Evolutionary conservation across 2,797 vertebrate genomes (phyloP).

Genomic region (Danio albolineatus): DNA sequence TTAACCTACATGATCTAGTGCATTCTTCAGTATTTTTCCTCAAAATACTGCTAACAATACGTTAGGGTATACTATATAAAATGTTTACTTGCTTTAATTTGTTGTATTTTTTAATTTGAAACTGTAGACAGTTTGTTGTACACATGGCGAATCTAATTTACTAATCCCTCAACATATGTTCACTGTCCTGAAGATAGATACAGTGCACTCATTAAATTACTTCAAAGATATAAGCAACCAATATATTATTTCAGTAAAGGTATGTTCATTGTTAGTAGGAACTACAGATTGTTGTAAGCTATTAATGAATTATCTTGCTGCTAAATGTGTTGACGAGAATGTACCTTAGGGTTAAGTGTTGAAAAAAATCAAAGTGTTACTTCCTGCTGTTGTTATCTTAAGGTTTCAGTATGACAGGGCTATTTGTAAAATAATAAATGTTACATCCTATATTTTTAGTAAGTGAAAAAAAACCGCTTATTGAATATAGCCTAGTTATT

Average conservation of each 20-base stretch:
- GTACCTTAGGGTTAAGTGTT: not conserved
- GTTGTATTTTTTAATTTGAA: not conserved
- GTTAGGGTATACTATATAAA: not conserved
- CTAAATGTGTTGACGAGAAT: not conserved
- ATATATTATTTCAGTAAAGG: too few relatives aligned
- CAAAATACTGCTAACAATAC: not conserved
- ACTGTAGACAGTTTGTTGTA: not conserved
- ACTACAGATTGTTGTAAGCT: too few relatives aligned
- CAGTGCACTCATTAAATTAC: not conserved
- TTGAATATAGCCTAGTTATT: not conserved
- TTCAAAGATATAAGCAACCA: not conserved
- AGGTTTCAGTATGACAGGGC: slow-evolving; percentile 13
- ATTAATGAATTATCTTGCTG: not conserved
- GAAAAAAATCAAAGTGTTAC: not conserved
- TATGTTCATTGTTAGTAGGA: too few relatives aligned
- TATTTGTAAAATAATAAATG: not conserved
- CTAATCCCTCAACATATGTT: slow-evolving; percentile 37
- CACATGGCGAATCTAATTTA: slow-evolving; percentile 34
- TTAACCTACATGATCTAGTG: not conserved
- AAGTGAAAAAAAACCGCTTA: not conserved
- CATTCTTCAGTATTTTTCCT: not conserved
- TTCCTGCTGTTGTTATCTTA: not conserved
- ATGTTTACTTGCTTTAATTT: not conserved
- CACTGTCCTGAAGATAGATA: slow-evolving; percentile 1
- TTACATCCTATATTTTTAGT: not conserved